Evolutionary conservation across 53 echinoderm and acorn worm species (phyloP), one percentile per base, ranked within the genome.

Genomic region (Echinarachnius parma): DNA sequence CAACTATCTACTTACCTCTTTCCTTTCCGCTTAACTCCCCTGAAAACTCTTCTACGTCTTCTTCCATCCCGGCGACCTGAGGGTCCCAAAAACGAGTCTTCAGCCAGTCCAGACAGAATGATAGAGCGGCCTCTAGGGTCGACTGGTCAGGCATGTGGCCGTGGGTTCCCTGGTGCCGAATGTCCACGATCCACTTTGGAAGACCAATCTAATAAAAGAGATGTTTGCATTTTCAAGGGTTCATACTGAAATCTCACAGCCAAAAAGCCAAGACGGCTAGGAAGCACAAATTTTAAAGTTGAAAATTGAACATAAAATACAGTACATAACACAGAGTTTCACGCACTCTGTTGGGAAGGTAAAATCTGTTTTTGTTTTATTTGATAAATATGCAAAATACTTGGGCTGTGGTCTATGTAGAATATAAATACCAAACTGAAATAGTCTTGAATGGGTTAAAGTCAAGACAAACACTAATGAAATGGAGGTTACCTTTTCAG

Each of bases 141-240:
- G 5, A 7, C 34, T 14, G 22, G 15, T 37, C 14, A 21, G 62
- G 62, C 62, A 62, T 62, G 24, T 9, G 11, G 34, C 42, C 62
- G 13, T 62, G 62, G 25, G 62, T 62, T 42, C 62, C 62, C 42
- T 62, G 62, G 15, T 62, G 62, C 0, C 62, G 62, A 23, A 62
- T 62, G 39, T 62, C 42, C 3, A 62, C 62, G 36, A 62, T 62
- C 62, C 62, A 62, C 42, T 62, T 62, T 20, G 62, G 62, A 62
- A 62, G 62, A 9, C 62, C 62, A 22, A 62, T 62, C 62, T 62
- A 10, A 10, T 31, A 7, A 31, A 5, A 21, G 25, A 28, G 14
- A 13, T n/a, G n/a, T 45, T 45, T 3, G 5, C 46, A 4, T 2
- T 45, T 45, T 45, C 5, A 45, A n/a, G n/a, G n/a, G n/a, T n/a